These are phyloP conservation scores for Boulengerochromis microlepis DNA, from an alignment of 2,113 vertebrate genomes.

Conservation along the genomic window DNA sequence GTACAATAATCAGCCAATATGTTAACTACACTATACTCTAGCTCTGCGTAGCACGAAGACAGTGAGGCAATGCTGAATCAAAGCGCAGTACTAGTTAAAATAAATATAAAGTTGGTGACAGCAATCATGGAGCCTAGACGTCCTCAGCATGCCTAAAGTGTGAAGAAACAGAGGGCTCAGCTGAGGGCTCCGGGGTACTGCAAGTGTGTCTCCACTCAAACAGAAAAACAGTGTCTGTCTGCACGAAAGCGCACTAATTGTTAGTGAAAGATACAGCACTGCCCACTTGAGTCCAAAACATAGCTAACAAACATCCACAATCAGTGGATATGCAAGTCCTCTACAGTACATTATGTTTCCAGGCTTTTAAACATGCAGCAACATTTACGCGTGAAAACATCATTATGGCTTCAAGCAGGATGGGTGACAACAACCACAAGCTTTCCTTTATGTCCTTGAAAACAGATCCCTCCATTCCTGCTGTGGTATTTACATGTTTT, in stretches of 20 bases:
- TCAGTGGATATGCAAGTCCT: not conserved
- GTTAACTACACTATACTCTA: not conserved
- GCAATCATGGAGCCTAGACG: conserved; percentile 16
- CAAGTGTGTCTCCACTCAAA: not conserved
- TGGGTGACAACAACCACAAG: conserved; percentile 50
- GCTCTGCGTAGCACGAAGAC: not conserved
- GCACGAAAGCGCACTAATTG: conserved; percentile 20
- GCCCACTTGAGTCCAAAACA: not conserved
- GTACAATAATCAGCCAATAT: not conserved
- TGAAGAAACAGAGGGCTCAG: conserved; percentile 36
- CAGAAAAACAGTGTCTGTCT: not conserved
- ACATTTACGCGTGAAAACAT: conserved; percentile 28
- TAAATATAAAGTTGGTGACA: conserved; percentile 29
- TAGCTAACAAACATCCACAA: not conserved
- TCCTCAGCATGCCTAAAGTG: conserved; percentile 10
- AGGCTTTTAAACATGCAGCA: not conserved
- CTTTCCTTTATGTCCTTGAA: conserved; percentile 59
- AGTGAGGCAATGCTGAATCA: not conserved
- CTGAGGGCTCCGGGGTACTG: conserved; percentile 13
- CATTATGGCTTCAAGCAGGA: not conserved
- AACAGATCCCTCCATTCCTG: conserved; percentile 51
- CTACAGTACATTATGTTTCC: not conserved
- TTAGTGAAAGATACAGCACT: not conserved
- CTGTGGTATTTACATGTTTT: conserved; percentile 66
- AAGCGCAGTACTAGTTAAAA: not conserved